These are phyloP conservation scores for Psophia crepitans DNA, from an alignment of 2,113 vertebrate species.

Conservation along the genomic window DNA sequence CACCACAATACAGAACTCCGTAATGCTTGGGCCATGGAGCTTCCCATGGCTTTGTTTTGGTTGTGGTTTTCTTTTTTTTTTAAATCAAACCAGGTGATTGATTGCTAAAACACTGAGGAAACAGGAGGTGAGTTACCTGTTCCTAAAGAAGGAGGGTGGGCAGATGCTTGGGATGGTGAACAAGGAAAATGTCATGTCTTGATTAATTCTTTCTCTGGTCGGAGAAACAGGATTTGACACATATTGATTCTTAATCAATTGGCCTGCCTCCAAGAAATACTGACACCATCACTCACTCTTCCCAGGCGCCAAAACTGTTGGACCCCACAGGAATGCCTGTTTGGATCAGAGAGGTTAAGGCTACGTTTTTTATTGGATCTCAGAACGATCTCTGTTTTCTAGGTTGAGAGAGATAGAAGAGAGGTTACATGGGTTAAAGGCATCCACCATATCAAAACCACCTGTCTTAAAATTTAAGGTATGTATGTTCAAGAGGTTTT, in stretches of 20 bases:
- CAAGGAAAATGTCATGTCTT: not conserved
- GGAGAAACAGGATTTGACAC: not conserved
- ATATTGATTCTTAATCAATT: not conserved
- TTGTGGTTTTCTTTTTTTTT: not conserved
- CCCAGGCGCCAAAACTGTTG: constrained; percentile 21
- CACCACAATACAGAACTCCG: not conserved
- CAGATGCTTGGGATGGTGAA: not conserved
- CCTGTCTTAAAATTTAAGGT: constrained; percentile 97
- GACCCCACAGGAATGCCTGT: constrained; percentile 17
- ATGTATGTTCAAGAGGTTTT: not conserved
- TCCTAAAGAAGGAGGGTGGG: not conserved
- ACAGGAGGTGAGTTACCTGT: not conserved
- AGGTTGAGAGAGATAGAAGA: constrained; percentile 92
- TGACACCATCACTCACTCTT: not conserved
- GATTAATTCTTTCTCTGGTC: not conserved
- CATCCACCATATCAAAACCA: constrained; percentile 77
- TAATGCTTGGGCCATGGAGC: not conserved
- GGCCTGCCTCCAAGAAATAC: not conserved
- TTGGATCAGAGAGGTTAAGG: constrained; percentile 44
- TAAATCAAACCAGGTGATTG: not conserved
- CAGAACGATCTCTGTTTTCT: constrained; percentile 56
- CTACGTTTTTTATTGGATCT: constrained; percentile 30
- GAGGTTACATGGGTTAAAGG: constrained; percentile 83
- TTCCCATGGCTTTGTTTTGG: not conserved
- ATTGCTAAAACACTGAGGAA: not conserved